A percentile compares a stretch with the other conserved stretches of the same genome.
Conservation (phyloP, 2,113 vertebrate genomes). For the Coracopsis vasa region DNA sequence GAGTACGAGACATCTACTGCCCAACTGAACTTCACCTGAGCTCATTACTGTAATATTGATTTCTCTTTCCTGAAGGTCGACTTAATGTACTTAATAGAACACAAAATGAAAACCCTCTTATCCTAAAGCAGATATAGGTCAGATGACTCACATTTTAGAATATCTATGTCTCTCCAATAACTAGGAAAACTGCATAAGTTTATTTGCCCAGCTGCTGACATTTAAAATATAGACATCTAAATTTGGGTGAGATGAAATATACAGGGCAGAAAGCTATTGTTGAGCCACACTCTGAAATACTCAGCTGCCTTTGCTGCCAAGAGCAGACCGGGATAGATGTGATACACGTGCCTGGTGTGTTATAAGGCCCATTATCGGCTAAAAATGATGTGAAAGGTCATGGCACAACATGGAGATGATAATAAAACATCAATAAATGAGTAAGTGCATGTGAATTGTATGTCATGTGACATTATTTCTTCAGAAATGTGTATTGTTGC, state of each 20-base stretch:
- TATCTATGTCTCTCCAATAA: neutral
- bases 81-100: neutral
- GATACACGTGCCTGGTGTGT: rapidly evolving
- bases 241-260: neutral
- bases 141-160: neutral
- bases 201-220: neutral
- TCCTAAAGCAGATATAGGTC: neutral
- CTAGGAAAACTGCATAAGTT: neutral
- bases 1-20: neutral
- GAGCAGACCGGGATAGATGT: neutral
- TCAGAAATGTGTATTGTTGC: neutral
- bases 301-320: neutral
- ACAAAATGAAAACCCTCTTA: neutral
- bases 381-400: neutral
- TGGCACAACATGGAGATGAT: neutral
- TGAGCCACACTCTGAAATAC: neutral
- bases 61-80: neutral
- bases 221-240: neutral
- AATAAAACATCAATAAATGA: neutral
- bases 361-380: neutral
- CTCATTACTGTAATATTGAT: neutral
- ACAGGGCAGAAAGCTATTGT: rapidly evolving
- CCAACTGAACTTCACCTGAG: neutral
- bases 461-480: neutral
- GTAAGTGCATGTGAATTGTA: rapidly evolving